These are phyloP conservation scores for Plecturocebus donacophilus DNA, from an alignment of 2,113 vertebrate species.

Conservation along the genomic window DNA sequence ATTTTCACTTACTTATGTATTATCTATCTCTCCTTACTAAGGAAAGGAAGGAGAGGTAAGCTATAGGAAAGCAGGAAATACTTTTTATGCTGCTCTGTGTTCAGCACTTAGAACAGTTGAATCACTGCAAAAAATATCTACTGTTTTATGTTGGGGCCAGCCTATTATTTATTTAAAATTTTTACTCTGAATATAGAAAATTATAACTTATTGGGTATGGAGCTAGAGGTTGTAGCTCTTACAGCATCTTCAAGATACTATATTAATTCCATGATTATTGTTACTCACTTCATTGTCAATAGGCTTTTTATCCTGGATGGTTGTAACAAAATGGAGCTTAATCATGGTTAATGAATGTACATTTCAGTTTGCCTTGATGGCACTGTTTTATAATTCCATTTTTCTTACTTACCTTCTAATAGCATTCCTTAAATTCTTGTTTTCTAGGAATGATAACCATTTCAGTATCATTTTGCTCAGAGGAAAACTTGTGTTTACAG, in stretches of 20 bases:
- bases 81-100: background rate
- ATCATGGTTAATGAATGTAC: background rate
- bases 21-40: background rate
- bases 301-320: background rate
- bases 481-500: background rate
- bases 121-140: background rate
- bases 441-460: background rate
- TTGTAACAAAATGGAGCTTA: background rate
- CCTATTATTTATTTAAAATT: background rate
- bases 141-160: background rate
- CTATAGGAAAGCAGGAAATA: background rate
- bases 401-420: conserved; percentile 33
- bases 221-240: background rate
- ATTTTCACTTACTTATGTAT: background rate
- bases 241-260: background rate
- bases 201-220: background rate
- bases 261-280: background rate
- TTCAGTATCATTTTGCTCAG: background rate
- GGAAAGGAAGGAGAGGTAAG: background rate
- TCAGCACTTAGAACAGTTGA: background rate
- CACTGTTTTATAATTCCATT: background rate
- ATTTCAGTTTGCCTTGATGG: background rate
- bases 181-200: background rate
- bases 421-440: background rate
- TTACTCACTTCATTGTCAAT: background rate